These are phyloP conservation scores for Odocoileus hemionus DNA, from an alignment of 2,113 vertebrate genomes.

Conservation along the genomic window DNA sequence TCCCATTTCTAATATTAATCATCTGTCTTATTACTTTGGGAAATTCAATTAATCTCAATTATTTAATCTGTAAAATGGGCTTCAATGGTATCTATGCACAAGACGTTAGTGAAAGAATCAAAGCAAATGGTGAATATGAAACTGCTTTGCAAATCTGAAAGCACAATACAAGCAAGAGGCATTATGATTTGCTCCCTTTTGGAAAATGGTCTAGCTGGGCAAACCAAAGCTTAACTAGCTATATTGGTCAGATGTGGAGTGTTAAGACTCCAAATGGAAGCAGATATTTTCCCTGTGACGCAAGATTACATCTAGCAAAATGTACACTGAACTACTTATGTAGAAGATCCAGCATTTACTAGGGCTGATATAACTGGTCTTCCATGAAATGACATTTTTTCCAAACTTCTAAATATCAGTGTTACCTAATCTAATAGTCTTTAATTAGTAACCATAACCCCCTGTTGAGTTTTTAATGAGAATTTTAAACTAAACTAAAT, in stretches of 20 bases:
- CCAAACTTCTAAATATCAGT: background rate
- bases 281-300: background rate
- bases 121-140: background rate
- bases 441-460: constrained; percentile 36
- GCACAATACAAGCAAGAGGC: background rate
- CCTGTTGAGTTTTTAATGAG: constrained; percentile 36
- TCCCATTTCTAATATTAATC: background rate
- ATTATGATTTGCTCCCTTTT: background rate
- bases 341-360: background rate
- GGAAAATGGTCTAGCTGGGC: background rate
- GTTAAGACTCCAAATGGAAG: background rate
- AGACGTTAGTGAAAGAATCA: background rate
- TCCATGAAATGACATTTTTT: constrained; percentile 15
- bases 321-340: background rate
- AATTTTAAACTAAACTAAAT: constrained; percentile 51
- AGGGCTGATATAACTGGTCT: background rate
- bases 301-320: background rate
- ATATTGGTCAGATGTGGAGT: background rate
- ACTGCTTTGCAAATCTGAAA: background rate
- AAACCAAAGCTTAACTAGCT: background rate
- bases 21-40: background rate
- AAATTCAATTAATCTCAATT: background rate
- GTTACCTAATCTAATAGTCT: constrained; percentile 32
- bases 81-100: background rate
- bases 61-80: background rate